Base-by-base conservation (phyloP, 2,797 vertebrate genomes). In the Pseudochaenichthys georgianus region DNA sequence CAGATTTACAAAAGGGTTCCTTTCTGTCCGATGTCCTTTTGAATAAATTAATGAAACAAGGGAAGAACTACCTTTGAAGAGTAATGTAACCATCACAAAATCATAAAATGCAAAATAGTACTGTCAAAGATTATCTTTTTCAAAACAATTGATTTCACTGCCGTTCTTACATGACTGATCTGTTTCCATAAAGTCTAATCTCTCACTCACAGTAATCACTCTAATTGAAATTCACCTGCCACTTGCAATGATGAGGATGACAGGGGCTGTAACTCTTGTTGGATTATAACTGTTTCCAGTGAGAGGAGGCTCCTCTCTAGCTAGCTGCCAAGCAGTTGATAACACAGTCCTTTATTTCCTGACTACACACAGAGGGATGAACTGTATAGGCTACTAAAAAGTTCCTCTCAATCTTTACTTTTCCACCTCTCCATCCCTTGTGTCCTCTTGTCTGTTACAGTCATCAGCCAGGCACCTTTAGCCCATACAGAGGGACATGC, bases 391-490 rank as follows among this genome's bases (percentile, higher is more conserved):
- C 69, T 66, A 73, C 70, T 85, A 82, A 82, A 89, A 83, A 80
- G 72, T 76, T 71, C 69, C 64, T 80, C 70, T 82, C 43, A 54
- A 67, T 77, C 81, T 70, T 19, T 68, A 19, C 64, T 80, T 60
- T 74, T 60, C 74, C 74, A 47, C 62, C 50, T 64, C 55, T 72
- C 58, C 60, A 21, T 75, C 58, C 47, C 45, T 71, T 45, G 47
- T 78, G 68, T 85, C 59, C 45, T 59, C 41, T 72, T 16, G 45
- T 83, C 88, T 92, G 81, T 85, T 89, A 89, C 79, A 86, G 81
- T 73, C 83, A 89, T 91, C 85, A 91, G 46, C 66, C 70, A 58
- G 77, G 70, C 80, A 81, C 51, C 46, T 70, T 69, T 89, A 65
- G 82, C 74, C 85, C 78, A 82, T 63, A 70, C 47, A 41, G n/a